phyloP scores from a whole-genome alignment of 2,888 invertebrate species.

The Stenodera caucasica region DNA sequence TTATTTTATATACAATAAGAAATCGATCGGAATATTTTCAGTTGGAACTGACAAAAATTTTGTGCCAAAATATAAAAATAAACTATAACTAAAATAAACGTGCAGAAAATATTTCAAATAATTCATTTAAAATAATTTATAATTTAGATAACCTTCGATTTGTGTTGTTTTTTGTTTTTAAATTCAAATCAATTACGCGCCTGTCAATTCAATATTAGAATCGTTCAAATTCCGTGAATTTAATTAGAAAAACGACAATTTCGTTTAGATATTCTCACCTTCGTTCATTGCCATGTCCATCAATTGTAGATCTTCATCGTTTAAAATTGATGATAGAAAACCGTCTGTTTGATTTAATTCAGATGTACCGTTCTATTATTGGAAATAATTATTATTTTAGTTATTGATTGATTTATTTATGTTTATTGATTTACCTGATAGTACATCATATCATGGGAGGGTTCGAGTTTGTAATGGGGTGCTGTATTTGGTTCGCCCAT shows the following conservation, averaged over 20 bases:
- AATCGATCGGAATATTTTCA: too few relatives aligned
- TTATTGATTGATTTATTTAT: not conserved
- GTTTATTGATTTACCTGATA: conserved; percentile 66
- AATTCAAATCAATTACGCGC: too few relatives aligned
- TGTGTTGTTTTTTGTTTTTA: too few relatives aligned
- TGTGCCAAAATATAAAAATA: conserved; percentile 1
- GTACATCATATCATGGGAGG: conserved; percentile 75
- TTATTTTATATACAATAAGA: too few relatives aligned
- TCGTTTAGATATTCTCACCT: too few relatives aligned
- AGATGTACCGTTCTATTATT: conserved; percentile 62
- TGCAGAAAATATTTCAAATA: not conserved
- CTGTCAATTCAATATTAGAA: too few relatives aligned
- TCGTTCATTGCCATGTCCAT: conserved; percentile 93
- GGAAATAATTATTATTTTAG: conserved; percentile 8
- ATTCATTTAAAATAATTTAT: not conserved
- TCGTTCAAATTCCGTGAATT: too few relatives aligned
- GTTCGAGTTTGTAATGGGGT: conserved; percentile 69
- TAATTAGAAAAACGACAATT: too few relatives aligned
- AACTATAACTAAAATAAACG: not conserved
- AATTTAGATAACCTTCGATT: not conserved
- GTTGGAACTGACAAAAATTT: not conserved
- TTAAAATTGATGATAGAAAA: conserved; percentile 83
- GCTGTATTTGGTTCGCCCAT: conserved; percentile 62
- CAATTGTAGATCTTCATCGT: conserved; percentile 85
- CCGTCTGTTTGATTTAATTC: conserved; percentile 79